Evolutionary conservation across 2,113 vertebrate genomes (phyloP), one percentile per base, ranked within the genome.

Genomic region (Phylloscopus whistleri): DNA sequence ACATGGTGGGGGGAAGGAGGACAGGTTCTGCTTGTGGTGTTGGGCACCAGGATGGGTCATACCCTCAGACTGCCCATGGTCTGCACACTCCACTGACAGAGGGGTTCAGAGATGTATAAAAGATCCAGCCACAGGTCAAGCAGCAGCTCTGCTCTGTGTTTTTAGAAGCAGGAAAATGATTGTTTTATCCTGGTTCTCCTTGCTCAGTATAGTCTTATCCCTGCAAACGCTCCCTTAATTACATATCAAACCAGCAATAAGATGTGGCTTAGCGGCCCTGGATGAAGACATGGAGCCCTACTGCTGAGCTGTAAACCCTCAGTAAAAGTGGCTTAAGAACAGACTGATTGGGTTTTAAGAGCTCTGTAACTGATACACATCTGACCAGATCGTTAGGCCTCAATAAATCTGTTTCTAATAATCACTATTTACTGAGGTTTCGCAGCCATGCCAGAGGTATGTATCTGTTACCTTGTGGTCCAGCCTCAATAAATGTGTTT

Each of bases 321-420:
- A 88, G 93, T 96, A 95, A 97, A 97, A 98, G 67, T 60, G 80
- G 72, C 94, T 97, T 97, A 91, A 94, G 94, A 96, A 84, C 93
- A 92, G 63, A 74, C 84, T 93, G 97, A 90, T 96, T 58, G 43
- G 94, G 86, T 95, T 98, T 98, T 95, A 97, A 90, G 87, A 97
- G 96, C 93, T 94, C 80, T 97, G 97, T 97, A 97, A 98, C 84
- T 83, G 94, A 98, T 97, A 97, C 24, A 5, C 73, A 89, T 92
- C 92, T 90, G 64, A 92, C 44, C 51, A 69, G 90, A 93, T 94
- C 59, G 84, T 88, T 94, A 90, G 95, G 83, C 88, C 78, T 69
- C 91, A 64, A 96, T 97, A 97, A 98, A 97, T 97, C 90, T 98
- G 97, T 96, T 98, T 97, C 97, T 95, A 98, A 98, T 98, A 97